phyloP scores from a whole-genome alignment of 2,113 vertebrate genomes.

The Pseudonaja textilis region DNA sequence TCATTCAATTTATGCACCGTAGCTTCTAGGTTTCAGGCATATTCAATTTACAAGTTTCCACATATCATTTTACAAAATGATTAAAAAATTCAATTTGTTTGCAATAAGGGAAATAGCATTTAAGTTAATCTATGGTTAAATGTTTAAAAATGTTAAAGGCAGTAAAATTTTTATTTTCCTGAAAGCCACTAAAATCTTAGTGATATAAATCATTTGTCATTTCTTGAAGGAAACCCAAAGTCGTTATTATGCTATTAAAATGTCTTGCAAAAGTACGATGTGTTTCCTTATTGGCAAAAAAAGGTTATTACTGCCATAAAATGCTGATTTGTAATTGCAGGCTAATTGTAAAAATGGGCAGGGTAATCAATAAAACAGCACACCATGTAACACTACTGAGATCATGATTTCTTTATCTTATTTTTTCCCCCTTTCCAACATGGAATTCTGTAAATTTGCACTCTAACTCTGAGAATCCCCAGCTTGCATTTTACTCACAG shows the following conservation, averaged over 20 bases:
- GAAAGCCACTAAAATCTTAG: background rate
- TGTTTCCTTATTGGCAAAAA: background rate
- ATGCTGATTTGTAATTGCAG: background rate
- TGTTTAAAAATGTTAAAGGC: background rate
- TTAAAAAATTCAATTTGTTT: conserved; percentile 3
- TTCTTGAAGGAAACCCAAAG: background rate
- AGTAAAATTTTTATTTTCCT: background rate
- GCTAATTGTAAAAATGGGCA: background rate
- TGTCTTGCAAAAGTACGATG: conserved; percentile 5
- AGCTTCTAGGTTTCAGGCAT: background rate
- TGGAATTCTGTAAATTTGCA: background rate
- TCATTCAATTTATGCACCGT: background rate
- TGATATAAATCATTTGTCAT: conserved; percentile 14
- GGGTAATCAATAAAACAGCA: background rate
- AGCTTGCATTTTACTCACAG: background rate
- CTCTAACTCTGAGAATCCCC: background rate
- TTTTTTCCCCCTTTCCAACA: background rate
- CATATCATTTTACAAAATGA: background rate
- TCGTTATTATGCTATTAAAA: background rate
- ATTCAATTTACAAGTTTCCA: background rate
- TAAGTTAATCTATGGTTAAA: background rate
- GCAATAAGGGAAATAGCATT: background rate
- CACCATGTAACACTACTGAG: background rate
- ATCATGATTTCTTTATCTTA: background rate
- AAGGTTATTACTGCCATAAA: accelerated